Evolutionary conservation across 2,797 vertebrate species (phyloP), one percentile per base, ranked within the genome.

Genomic region (Coranthus polyacanthus): DNA sequence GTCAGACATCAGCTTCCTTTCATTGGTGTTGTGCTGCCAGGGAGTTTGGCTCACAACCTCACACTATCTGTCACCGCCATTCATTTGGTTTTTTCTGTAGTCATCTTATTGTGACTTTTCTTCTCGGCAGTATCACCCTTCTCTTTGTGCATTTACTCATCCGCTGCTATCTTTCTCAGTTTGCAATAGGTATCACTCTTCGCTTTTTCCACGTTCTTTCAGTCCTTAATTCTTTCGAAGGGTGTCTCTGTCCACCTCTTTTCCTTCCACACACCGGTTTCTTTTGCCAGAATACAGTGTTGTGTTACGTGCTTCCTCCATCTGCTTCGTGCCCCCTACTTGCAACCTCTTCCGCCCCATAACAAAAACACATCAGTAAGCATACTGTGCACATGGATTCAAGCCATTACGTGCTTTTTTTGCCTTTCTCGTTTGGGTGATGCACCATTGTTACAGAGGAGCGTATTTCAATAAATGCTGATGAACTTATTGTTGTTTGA

Each of bases 281-380:
- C 44, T 66, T 11, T 1, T 61, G 56, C 79, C 63, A 77, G 74
- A 59, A 29, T 67, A 53, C 49, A n/a, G 56, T 63, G 79, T 86
- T 84, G 75, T 77, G 68, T 71, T 79, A 42, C 82, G 80, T 55
- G 67, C 56, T 49, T 84, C 51, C 78, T 91, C 91, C 90, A 89
- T 93, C 91, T 92, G 91, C 76, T 84, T 77, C 69, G 46, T 77
- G 68, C 74, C 75, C 66, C 79, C 54, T 26, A 67, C 67, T 63
- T 58, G 29, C 59, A 61, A n/a, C 58, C 65, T 79, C 58, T 66
- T 75, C 55, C 32, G n/a, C 71, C 67, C 78, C 70, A 16, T 18
- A 67, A 71, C 67, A 65, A 60, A 82, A 75, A 73, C 73, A 73
- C 65, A 43, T 64, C 57, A 42, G 70, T 17, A 39, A 79, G 62